Evolutionary conservation across 2,888 invertebrate species (phyloP), one percentile per base, ranked within the genome.

Genomic region (Minunthozetes semirufus): DNA sequence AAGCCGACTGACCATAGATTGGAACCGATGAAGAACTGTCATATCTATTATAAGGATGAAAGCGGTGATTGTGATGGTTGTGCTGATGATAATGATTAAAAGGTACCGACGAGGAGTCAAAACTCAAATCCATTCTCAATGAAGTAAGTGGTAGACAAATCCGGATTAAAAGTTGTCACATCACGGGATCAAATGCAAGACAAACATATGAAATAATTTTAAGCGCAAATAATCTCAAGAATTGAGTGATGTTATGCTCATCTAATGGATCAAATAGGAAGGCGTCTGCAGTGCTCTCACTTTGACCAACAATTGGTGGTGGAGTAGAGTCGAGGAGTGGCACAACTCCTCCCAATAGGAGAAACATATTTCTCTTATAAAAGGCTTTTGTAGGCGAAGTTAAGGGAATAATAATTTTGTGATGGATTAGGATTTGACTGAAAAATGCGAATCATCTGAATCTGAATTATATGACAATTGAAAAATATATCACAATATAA

Each of bases 131-230:
- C 63, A 66, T 66, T 66, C 1, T 66, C 11, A 17, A 11, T 33
- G 11, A 27, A n/a, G 59, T 59, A 59, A 59, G 22, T 27, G 22
- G 17, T 66, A 11, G 25, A 66, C 63, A 66, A 66, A 66, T 66
- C 29, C 27, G 63, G 63, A 66, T 66, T 66, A 66, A 66, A 27
- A 66, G 9, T 17, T 66, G 63, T 66, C 63, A 66, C 63, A 66
- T 66, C 63, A 66, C 63, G 1, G 63, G 29, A 66, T 66, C 63
- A 66, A 66, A 27, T 38, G 25, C n/a, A 38, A 66, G 17, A n/a
- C 19, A 66, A 66, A 38, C 33, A 38, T 66, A 33, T 38, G 63
- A 15, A 27, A 27, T 8, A 53, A 59, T 19, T 59, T 19, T 27
- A 59, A 27, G 25, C 22, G 22, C 25, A 66, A 27, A 38, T 38